Evolutionary conservation across 2,113 vertebrate species (phyloP).

Genomic region (Dermatemys mawii): DNA sequence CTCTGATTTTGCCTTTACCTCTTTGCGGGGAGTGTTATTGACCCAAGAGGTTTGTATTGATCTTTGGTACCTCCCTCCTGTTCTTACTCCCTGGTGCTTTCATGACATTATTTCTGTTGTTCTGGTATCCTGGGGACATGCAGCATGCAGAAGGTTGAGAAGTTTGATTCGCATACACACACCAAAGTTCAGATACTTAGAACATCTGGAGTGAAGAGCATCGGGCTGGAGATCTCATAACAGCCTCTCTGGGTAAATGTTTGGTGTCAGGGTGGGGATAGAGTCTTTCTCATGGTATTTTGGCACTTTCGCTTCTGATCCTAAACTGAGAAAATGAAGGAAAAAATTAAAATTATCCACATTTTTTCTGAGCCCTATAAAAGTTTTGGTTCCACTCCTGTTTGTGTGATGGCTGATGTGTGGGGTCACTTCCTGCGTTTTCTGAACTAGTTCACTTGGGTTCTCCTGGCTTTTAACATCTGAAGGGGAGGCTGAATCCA

Average conservation of each 20-base stretch:
- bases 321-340: background rate
- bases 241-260: background rate
- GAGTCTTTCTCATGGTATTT: background rate
- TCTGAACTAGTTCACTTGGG: rapidly evolving
- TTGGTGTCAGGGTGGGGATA: background rate
- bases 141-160: background rate
- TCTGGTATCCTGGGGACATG: background rate
- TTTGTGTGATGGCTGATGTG: background rate
- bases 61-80: background rate
- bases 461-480: background rate
- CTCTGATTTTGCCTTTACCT: background rate
- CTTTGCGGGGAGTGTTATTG: background rate
- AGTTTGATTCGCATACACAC: background rate
- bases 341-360: background rate
- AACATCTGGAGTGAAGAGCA: background rate
- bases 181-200: background rate
- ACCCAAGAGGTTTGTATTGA: rapidly evolving
- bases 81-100: background rate
- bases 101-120: background rate
- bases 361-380: background rate
- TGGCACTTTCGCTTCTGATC: background rate
- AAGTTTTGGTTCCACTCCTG: background rate
- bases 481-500: background rate
- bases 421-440: rapidly evolving
- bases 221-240: background rate